phyloP scores from a whole-genome alignment of 2,888 invertebrate species.

The Aleiodes alternator region DNA sequence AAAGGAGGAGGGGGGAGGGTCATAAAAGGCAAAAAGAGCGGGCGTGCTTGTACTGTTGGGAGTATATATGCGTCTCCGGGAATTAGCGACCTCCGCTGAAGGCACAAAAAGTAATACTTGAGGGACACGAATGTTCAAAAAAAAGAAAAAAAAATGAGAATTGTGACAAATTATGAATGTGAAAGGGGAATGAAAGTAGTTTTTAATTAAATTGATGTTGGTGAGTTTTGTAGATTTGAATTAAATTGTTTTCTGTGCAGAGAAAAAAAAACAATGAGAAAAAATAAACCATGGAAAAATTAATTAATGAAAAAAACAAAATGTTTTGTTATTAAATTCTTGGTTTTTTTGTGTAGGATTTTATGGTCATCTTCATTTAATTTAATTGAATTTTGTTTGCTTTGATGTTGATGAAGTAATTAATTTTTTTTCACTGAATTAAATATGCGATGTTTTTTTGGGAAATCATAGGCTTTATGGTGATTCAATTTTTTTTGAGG shows the following conservation, averaged over 20 bases:
- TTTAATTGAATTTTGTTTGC: too few species aligned
- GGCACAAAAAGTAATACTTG: slow-evolving; percentile 39
- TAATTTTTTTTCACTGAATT: too few species aligned
- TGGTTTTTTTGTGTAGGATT: not conserved
- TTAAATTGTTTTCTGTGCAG: not conserved
- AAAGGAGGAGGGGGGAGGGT: not conserved
- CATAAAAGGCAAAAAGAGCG: slow-evolving; percentile 15
- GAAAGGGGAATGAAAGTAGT: slow-evolving; percentile 26
- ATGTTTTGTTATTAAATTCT: not conserved
- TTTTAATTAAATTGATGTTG: slow-evolving; percentile 26
- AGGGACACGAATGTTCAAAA: slow-evolving; percentile 7
- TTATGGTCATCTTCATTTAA: not conserved
- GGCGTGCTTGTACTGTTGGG: slow-evolving; percentile 18
- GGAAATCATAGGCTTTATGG: too few species aligned
- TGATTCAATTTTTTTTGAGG: too few species aligned
- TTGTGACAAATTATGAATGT: slow-evolving; percentile 1
- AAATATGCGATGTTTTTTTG: too few species aligned
- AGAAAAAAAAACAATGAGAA: not conserved
- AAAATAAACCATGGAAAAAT: not conserved
- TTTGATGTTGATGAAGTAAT: too few species aligned
- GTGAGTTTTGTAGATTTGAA: slow-evolving; percentile 30
- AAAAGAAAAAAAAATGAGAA: slow-evolving; percentile 16
- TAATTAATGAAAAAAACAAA: not conserved
- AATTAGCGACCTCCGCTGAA: slow-evolving; percentile 23
- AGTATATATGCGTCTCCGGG: slow-evolving; percentile 25